Conservation (phyloP, 2,888 invertebrate genomes). For the Sialis fuliginosa region DNA sequence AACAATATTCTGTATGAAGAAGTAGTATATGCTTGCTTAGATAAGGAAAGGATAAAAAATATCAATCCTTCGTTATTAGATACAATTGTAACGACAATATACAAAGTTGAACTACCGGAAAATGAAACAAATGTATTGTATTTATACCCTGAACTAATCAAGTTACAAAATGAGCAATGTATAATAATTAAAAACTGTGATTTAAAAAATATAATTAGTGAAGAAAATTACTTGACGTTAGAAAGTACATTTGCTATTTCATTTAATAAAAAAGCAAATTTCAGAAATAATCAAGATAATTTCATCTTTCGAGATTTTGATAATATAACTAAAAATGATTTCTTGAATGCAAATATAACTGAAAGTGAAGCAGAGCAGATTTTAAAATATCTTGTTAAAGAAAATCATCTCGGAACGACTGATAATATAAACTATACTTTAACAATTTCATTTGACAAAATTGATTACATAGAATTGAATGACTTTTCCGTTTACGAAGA, state of each 20-base stretch:
- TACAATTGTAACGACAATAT: constrained; percentile 2
- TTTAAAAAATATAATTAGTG: constrained; percentile 2
- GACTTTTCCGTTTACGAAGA: constrained; percentile 7
- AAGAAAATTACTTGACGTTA: constrained; percentile 5
- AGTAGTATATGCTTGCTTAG: constrained; percentile 8
- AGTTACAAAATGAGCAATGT: not conserved
- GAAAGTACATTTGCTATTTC: constrained; percentile 6
- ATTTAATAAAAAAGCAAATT: constrained; percentile 8
- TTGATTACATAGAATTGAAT: constrained; percentile 5
- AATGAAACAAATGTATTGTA: not conserved
- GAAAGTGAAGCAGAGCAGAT: constrained; percentile 7
- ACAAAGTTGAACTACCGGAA: not conserved
- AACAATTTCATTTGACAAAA: constrained; percentile 6
- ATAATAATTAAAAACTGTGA: constrained; percentile 3
- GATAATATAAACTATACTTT: constrained; percentile 5
- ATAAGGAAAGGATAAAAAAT: constrained; percentile 5
- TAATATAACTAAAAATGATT: constrained; percentile 8
- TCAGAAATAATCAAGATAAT: constrained; percentile 5
- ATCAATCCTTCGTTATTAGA: constrained; percentile 6
- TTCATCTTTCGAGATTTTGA: constrained; percentile 8
- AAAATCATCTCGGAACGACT: constrained; percentile 5
- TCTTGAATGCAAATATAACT: constrained; percentile 7
- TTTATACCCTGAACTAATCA: not conserved
- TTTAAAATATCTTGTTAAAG: constrained; percentile 5
- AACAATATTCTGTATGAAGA: constrained; percentile 7